A percentile compares a stretch with the other conserved stretches of the same genome.
Conservation (phyloP, 2,113 vertebrate genomes). For the Platycercus adscitus region DNA sequence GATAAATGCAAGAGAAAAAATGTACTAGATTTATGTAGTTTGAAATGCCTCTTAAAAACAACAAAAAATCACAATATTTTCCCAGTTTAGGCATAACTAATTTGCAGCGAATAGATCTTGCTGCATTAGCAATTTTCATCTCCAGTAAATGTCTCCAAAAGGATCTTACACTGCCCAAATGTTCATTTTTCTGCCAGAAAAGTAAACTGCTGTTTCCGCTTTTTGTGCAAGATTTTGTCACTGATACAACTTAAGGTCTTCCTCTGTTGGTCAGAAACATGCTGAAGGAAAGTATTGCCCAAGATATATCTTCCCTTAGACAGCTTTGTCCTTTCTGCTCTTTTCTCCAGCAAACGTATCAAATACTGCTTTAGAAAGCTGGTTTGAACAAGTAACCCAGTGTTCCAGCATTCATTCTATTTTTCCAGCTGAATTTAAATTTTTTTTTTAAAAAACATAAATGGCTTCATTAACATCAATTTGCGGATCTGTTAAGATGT, state of each 20-base stretch:
- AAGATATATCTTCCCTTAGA: neutral
- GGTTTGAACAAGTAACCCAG: constrained; percentile 45
- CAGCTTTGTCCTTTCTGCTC: constrained; percentile 25
- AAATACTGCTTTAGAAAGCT: constrained; percentile 34
- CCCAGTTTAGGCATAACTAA: neutral
- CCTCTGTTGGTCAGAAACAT: neutral
- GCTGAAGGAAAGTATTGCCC: neutral
- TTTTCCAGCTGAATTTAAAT: constrained; percentile 68
- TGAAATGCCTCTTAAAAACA: neutral
- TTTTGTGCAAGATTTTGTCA: neutral
- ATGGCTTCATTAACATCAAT: constrained; percentile 45
- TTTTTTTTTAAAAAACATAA: neutral
- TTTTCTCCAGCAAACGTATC: neutral
- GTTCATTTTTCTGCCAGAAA: neutral
- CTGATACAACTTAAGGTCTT: neutral
- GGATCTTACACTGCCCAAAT: neutral
- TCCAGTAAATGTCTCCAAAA: neutral
- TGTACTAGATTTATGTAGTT: fast-evolving
- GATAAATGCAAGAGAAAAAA: neutral
- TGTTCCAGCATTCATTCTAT: constrained; percentile 53
- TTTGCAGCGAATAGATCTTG: neutral
- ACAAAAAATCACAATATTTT: neutral
- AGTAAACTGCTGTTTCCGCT: neutral
- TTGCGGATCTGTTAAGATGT: constrained; percentile 51
- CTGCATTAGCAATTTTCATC: neutral